A percentile compares a stretch with the other conserved stretches of the same genome.
Conservation (phyloP, 2,113 vertebrate species). For the Trogon melanurus region DNA sequence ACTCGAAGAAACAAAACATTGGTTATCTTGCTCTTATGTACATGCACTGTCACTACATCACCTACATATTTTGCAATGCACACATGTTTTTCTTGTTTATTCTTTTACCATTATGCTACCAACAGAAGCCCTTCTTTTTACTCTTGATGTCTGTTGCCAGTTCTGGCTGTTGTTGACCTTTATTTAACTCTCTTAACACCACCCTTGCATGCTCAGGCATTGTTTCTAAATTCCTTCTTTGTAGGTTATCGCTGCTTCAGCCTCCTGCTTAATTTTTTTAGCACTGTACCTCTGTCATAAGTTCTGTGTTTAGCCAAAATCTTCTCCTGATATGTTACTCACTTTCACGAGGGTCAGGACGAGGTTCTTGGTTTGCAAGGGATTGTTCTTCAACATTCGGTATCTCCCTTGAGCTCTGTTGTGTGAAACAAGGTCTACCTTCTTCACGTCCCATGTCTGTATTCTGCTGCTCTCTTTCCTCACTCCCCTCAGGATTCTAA, state of each 20-base stretch:
- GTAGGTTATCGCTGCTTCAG: not conserved
- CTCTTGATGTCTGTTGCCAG: not conserved
- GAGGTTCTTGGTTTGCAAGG: not conserved
- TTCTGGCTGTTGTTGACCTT: not conserved
- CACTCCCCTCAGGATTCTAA: not conserved
- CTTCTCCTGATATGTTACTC: fast-evolving
- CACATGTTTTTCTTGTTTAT: not conserved
- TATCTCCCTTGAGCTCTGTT: not conserved
- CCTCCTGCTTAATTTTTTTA: not conserved
- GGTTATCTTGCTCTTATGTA: not conserved
- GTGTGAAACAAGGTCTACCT: not conserved
- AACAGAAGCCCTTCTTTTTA: not conserved
- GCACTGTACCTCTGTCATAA: not conserved
- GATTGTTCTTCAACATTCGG: not conserved
- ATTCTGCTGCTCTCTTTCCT: not conserved
- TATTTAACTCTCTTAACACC: not conserved
- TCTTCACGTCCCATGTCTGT: not conserved
- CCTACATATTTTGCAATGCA: not conserved
- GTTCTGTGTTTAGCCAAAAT: not conserved
- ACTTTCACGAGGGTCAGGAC: not conserved
- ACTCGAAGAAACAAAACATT: not conserved
- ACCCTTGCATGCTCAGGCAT: too few species aligned
- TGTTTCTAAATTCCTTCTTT: not conserved
- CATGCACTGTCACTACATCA: not conserved
- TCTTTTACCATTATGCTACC: not conserved